These are phyloP conservation scores for Leucophenga montana DNA, from an alignment of 2,888 invertebrate genomes.

Conservation along the genomic window DNA sequence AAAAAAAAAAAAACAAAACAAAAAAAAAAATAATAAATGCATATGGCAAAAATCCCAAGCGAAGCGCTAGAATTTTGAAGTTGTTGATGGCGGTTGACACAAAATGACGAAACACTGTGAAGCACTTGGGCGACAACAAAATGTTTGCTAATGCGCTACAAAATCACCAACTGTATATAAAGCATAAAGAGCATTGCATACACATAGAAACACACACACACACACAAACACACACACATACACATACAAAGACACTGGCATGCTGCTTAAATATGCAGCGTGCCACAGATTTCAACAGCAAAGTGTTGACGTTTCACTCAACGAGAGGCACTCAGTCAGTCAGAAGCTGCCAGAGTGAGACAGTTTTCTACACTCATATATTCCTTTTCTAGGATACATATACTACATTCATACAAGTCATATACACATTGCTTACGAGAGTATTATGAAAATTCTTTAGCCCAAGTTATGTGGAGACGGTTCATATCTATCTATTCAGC, in stretches of 20 bases:
- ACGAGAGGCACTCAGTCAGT: constrained; percentile 7
- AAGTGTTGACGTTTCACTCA: constrained; percentile 51
- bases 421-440: no score
- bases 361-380: no score
- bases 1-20: neutral
- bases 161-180: neutral
- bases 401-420: no score
- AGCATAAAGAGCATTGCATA: neutral
- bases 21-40: neutral
- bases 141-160: no score
- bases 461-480: no score
- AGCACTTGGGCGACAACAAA: neutral
- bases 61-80: no score
- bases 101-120: neutral
- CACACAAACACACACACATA: constrained; percentile 33
- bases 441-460: no score
- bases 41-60: neutral
- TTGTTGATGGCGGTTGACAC: neutral
- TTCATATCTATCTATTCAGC: no score
- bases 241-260: constrained; percentile 19
- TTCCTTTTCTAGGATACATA: no score
- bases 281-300: constrained; percentile 21
- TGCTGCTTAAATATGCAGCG: constrained; percentile 25
- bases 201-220: constrained; percentile 10
- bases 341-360: neutral